Percentiles rank a stretch among this genome's conserved stretches.
Evolutionary conservation across 1,140 invertebrate species (phyloP).

Genomic region (Babylonia areolata): DNA sequence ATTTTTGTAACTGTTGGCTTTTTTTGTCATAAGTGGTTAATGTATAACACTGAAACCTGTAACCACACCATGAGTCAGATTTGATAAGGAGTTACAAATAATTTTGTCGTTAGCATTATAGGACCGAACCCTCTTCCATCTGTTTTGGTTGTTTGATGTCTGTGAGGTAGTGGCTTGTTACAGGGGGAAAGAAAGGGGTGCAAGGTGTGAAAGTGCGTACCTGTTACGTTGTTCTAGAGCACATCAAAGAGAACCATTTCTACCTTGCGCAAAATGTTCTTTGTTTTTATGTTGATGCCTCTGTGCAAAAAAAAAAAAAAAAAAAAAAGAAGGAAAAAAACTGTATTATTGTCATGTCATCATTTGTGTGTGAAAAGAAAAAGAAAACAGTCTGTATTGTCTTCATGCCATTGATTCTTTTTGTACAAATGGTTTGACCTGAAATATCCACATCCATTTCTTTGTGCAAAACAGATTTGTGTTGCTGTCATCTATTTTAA

Average conservation of each 20-base stretch:
- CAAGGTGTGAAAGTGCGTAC: not conserved
- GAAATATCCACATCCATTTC: not conserved
- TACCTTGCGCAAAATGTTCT: not conserved
- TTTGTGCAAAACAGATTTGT: not conserved
- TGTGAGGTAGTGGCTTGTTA: not conserved
- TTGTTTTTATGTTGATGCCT: not conserved
- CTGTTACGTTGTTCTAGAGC: constrained; percentile 4
- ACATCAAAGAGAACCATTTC: constrained; percentile 2
- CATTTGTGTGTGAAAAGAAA: not conserved
- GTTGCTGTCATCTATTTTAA: not conserved
- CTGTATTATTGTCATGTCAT: not conserved
- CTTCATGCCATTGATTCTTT: not conserved
- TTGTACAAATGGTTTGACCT: not conserved
- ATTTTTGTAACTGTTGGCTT: too few relatives aligned
- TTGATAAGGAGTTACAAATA: too few relatives aligned
- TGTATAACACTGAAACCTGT: too few relatives aligned
- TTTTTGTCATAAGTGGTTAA: too few relatives aligned
- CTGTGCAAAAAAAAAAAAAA: not conserved
- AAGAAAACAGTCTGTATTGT: not conserved
- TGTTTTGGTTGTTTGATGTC: not conserved
- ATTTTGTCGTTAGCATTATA: too few relatives aligned
- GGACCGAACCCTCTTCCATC: not conserved
- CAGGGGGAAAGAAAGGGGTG: not conserved
- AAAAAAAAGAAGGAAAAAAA: too few relatives aligned
- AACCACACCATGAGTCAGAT: too few relatives aligned